Conservation (phyloP, 2,113 vertebrate species). For the Mobula hypostoma region DNA sequence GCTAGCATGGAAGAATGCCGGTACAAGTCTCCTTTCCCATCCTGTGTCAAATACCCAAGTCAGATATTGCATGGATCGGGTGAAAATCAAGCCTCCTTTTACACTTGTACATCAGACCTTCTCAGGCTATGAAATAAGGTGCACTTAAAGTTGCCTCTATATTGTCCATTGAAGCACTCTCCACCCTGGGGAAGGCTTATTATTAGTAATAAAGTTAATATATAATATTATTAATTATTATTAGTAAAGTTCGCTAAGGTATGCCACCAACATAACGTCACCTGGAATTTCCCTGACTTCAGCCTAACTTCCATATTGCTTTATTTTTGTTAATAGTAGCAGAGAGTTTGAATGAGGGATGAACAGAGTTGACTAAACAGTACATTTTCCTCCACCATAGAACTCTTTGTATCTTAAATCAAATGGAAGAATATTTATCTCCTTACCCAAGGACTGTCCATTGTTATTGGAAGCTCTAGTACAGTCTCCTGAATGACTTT, state of each 20-base stretch:
- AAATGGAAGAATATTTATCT: neutral
- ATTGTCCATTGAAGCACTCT: neutral
- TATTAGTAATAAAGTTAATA: neutral
- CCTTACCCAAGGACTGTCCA: constrained; percentile 17
- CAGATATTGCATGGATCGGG: neutral
- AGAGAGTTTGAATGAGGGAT: neutral
- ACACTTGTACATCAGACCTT: neutral
- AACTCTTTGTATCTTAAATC: neutral
- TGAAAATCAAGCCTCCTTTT: neutral
- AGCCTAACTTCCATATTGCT: neutral
- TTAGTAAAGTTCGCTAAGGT: neutral
- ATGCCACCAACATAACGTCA: neutral
- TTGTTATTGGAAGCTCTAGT: neutral
- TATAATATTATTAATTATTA: neutral
- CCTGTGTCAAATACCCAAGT: neutral
- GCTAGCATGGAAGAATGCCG: neutral
- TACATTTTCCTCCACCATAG: neutral
- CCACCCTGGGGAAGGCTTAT: neutral
- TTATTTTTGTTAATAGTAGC: neutral
- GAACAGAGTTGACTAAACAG: neutral
- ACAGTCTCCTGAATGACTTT: constrained; percentile 6
- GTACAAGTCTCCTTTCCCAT: neutral
- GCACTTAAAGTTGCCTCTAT: neutral
- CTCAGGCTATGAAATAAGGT: neutral
- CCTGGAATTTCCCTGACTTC: neutral